A percentile compares a stretch with the other conserved stretches of the same genome.
Conservation (phyloP, 2,797 vertebrate species). For the Crocidura indochinensis region DNA sequence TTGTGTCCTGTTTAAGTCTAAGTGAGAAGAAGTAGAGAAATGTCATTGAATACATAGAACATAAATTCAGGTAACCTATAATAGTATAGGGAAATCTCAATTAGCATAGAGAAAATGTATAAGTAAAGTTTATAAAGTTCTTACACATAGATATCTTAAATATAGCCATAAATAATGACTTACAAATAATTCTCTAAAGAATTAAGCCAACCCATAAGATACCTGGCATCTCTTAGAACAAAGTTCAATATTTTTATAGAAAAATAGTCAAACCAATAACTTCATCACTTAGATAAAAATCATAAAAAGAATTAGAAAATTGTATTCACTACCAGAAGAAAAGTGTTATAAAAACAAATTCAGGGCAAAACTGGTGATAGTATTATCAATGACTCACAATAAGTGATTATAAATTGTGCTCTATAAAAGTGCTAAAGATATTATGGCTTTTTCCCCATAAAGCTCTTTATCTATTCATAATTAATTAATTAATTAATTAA, state of each 20-base stretch:
- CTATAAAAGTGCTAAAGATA: no score
- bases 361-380: constrained; percentile 37
- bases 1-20: not conserved
- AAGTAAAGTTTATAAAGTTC: not conserved
- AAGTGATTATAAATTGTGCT: not conserved
- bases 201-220: not conserved
- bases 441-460: no score
- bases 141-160: not conserved
- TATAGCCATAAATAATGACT: not conserved
- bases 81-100: no score
- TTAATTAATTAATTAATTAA: no score
- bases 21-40: not conserved
- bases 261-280: not conserved
- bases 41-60: no score
- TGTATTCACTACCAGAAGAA: not conserved
- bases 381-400: constrained; percentile 39
- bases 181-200: not conserved
- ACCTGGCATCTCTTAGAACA: not conserved
- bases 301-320: not conserved
- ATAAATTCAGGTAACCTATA: no score
- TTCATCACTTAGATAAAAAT: constrained; percentile 29
- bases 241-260: constrained; percentile 12
- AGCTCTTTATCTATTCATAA: no score
- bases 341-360: constrained; percentile 46
- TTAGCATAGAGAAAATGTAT: not conserved